Percentiles rank a stretch among this genome's conserved stretches.
Conservation (phyloP, 2,113 vertebrate species). For the Siniperca chuatsi region DNA sequence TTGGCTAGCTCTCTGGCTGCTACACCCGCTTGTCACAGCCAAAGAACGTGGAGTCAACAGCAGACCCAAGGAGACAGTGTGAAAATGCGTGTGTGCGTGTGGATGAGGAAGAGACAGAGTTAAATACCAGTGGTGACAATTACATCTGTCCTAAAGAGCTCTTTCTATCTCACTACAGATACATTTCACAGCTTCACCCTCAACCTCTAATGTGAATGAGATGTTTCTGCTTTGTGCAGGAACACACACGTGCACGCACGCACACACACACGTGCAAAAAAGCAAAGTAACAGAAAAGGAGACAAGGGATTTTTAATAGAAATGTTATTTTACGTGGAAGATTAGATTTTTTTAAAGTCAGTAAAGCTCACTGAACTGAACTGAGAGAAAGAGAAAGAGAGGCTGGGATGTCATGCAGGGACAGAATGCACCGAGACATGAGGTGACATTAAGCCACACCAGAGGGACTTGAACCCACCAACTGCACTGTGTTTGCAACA, state of each 20-base stretch:
- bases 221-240: constrained; percentile 7
- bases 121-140: constrained; percentile 47
- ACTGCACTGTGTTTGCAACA: constrained; percentile 12
- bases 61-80: constrained; percentile 12
- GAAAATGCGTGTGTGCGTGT: not conserved
- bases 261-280: not conserved
- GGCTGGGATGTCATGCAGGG: constrained; percentile 2
- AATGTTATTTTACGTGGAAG: constrained; percentile 2
- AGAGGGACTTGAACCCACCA: constrained; percentile 8
- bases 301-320: not conserved
- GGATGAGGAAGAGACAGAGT: not conserved
- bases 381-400: too few relatives aligned
- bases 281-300: not conserved
- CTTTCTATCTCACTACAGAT: constrained; percentile 11
- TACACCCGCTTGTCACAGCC: constrained; percentile 25
- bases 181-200: constrained; percentile 33
- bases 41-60: constrained; percentile 47
- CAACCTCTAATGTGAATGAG: constrained; percentile 45
- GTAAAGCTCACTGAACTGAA: not conserved
- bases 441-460: constrained; percentile 6
- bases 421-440: not conserved
- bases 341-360: not conserved
- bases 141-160: constrained; percentile 31
- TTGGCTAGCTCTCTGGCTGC: constrained; percentile 24
- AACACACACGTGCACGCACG: not conserved